phyloP scores from a whole-genome alignment of 2,113 vertebrate species.

The Paraplagusia blochii region DNA sequence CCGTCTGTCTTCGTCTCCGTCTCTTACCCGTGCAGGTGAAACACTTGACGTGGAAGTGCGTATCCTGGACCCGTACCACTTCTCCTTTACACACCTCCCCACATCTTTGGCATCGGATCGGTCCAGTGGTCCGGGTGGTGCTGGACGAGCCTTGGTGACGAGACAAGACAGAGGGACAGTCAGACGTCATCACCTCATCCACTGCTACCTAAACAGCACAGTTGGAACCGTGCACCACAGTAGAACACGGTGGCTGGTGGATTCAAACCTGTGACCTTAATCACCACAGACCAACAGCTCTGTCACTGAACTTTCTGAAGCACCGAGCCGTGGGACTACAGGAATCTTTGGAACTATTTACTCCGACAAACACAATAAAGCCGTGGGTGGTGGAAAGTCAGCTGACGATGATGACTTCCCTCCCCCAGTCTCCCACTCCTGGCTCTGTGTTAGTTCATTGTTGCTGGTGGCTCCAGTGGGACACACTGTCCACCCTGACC shows the following conservation, averaged over 20 bases:
- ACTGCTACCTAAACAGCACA: neutral
- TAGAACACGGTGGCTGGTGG: no score
- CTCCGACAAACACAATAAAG: constrained; percentile 27
- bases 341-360: constrained; percentile 23
- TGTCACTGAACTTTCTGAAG: no score
- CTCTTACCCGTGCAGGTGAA: constrained; percentile 97
- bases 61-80: constrained; percentile 93
- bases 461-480: constrained; percentile 52
- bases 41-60: constrained; percentile 97
- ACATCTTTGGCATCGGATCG: constrained; percentile 93
- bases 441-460: constrained; percentile 56
- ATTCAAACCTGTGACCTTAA: no score
- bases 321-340: no score
- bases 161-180: constrained; percentile 18
- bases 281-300: no score
- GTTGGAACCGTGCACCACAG: no score
- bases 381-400: constrained; percentile 55
- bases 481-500: constrained; percentile 33
- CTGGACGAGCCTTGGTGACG: constrained; percentile 82
- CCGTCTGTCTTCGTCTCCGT: neutral
- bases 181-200: neutral
- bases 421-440: constrained; percentile 46
- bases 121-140: constrained; percentile 73
- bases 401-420: constrained; percentile 50
- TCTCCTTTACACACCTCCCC: constrained; percentile 95